Evolutionary conservation across 2,113 vertebrate species (phyloP).

Genomic region (Ondatra zibethicus): DNA sequence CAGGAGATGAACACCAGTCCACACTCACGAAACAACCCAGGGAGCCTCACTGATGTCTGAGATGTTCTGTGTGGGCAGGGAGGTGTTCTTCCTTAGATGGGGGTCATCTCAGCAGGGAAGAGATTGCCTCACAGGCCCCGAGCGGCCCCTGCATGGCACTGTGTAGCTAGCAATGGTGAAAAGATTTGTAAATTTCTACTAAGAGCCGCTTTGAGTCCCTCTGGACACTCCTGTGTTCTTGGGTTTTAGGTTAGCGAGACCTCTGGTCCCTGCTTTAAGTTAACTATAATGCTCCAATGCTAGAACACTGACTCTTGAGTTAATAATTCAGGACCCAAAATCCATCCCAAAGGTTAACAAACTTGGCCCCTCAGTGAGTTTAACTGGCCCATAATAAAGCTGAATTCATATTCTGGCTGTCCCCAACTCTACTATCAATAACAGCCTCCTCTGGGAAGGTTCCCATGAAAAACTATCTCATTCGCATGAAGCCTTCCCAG

Average conservation of each 20-base stretch:
- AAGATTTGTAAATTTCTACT: background rate
- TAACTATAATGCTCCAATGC: background rate
- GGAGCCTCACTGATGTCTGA: background rate
- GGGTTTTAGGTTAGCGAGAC: background rate
- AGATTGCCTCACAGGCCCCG: too few relatives aligned
- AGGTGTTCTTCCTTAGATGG: background rate
- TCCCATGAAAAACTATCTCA: background rate
- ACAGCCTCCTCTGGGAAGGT: background rate
- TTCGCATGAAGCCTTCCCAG: background rate
- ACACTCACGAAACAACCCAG: background rate
- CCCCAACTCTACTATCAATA: background rate
- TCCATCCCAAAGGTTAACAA: background rate
- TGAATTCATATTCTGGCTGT: background rate
- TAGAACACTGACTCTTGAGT: background rate
- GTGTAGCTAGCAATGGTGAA: background rate
- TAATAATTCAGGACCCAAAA: background rate
- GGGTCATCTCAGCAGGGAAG: background rate
- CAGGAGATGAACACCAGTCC: background rate
- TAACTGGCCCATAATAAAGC: background rate
- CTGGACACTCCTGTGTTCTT: background rate
- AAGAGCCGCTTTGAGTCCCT: background rate
- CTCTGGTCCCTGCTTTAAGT: background rate
- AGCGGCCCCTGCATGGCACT: background rate
- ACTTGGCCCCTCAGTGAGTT: background rate
- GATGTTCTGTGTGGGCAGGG: accelerated